Conservation (phyloP, 2,797 vertebrate genomes). For the Pseudocheirus occidentalis region DNA sequence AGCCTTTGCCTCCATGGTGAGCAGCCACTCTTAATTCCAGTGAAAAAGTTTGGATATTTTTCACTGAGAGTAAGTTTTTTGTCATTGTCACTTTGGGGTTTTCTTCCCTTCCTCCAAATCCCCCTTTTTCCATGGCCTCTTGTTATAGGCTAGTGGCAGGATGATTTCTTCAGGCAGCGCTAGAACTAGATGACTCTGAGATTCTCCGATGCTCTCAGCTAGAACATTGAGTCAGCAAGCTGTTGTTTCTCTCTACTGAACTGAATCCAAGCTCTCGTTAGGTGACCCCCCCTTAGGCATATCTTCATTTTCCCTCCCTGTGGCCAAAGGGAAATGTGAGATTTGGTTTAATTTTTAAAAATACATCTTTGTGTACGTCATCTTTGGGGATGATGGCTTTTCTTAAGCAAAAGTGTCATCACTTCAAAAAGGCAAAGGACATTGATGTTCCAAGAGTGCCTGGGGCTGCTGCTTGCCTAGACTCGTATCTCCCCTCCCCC, state of each 20-base stretch:
- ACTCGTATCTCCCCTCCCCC: not conserved
- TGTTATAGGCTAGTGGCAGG: not conserved
- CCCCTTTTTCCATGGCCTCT: not conserved
- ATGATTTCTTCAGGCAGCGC: not conserved
- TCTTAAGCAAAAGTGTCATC: not conserved
- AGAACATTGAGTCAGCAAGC: not conserved
- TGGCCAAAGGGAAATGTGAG: not conserved
- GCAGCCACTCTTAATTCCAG: not conserved
- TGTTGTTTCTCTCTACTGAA: not conserved
- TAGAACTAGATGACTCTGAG: not conserved
- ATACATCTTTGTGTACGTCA: not conserved
- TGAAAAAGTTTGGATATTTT: not conserved
- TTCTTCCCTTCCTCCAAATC: not conserved
- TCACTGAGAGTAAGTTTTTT: not conserved
- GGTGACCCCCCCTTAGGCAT: not conserved
- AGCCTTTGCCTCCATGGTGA: constrained; percentile 81
- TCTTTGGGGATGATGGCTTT: not conserved
- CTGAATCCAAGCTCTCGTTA: not conserved
- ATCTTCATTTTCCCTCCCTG: not conserved
- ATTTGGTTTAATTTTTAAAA: not conserved
- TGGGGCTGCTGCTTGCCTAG: not conserved
- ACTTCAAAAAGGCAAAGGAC: not conserved
- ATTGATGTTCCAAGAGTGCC: not conserved
- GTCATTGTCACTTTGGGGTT: not conserved
- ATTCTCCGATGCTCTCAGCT: not conserved